Percentiles rank a stretch among this genome's conserved stretches.
phyloP scores from a whole-genome alignment of 1,140 invertebrate species.

The Planococcus citri region DNA sequence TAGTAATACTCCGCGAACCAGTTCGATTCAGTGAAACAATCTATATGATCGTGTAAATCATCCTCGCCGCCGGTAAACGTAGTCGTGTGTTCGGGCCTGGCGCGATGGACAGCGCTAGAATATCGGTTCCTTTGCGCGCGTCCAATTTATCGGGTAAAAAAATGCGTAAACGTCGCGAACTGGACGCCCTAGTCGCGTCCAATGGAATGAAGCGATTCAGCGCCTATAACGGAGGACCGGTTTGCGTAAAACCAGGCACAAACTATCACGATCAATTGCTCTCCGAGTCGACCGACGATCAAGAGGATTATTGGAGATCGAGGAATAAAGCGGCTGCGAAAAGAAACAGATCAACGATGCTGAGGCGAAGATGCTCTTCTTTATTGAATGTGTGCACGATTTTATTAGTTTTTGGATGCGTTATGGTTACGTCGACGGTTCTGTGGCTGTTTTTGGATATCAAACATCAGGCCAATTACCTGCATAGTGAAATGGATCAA shows the following conservation, averaged over 20 bases:
- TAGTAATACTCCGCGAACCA: no score
- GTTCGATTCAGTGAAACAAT: not conserved
- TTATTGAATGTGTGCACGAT: constrained; percentile 45
- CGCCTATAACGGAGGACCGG: constrained; percentile 41
- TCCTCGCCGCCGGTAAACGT: not conserved
- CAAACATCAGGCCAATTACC: constrained; percentile 47
- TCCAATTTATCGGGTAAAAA: constrained; percentile 35
- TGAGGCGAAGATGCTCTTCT: constrained; percentile 34
- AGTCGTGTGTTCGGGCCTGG: not conserved
- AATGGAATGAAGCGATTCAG: constrained; percentile 25
- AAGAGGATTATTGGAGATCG: constrained; percentile 36
- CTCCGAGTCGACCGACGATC: constrained; percentile 37
- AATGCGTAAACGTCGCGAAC: constrained; percentile 42
- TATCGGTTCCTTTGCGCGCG: constrained; percentile 23
- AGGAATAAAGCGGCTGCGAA: not conserved
- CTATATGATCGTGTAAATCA: not conserved
- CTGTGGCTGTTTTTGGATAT: constrained; percentile 56
- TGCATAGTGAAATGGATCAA: constrained; percentile 51
- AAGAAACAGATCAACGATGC: constrained; percentile 30
- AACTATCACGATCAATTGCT: constrained; percentile 36
- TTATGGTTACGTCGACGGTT: constrained; percentile 49
- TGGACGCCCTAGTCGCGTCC: constrained; percentile 37
- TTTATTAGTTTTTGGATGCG: constrained; percentile 45
- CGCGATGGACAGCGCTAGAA: constrained; percentile 13
- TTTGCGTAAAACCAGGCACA: constrained; percentile 40